Evolutionary conservation across 2,113 vertebrate genomes (phyloP).

Genomic region (Ardeotis arabs): DNA sequence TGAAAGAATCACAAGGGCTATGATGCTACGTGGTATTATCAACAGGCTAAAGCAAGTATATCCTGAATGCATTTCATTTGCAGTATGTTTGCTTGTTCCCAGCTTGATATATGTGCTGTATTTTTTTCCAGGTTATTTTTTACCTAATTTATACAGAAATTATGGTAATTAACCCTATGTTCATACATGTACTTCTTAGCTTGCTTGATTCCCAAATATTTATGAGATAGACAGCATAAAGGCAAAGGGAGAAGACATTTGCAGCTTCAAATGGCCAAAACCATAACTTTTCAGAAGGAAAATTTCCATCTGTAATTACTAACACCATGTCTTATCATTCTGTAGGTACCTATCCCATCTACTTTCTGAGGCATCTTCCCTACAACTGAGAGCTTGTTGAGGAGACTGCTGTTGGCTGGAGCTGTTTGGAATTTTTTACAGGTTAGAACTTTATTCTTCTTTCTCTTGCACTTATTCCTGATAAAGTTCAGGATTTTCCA

Average conservation of each 20-base stretch:
- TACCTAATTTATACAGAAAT: background rate
- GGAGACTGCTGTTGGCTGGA: background rate
- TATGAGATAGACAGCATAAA: background rate
- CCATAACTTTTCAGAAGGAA: background rate
- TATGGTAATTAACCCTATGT: background rate
- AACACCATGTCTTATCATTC: background rate
- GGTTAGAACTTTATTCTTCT: background rate
- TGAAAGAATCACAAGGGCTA: background rate
- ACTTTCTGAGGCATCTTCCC: background rate
- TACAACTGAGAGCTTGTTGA: background rate
- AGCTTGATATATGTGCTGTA: background rate
- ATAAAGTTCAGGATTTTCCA: background rate
- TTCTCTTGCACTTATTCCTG: background rate
- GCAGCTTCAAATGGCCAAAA: background rate
- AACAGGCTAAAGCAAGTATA: background rate
- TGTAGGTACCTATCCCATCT: background rate
- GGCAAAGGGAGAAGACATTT: background rate
- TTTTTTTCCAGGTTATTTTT: background rate
- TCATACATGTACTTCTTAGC: background rate
- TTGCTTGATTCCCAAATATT: background rate
- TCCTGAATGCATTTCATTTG: background rate
- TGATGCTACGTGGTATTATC: background rate
- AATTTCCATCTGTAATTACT: background rate
- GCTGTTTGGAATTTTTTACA: background rate
- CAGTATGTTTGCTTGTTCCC: background rate